A percentile compares a stretch with the other conserved stretches of the same genome.
Conservation (phyloP, 2,113 vertebrate species). For the Sula dactylatra region DNA sequence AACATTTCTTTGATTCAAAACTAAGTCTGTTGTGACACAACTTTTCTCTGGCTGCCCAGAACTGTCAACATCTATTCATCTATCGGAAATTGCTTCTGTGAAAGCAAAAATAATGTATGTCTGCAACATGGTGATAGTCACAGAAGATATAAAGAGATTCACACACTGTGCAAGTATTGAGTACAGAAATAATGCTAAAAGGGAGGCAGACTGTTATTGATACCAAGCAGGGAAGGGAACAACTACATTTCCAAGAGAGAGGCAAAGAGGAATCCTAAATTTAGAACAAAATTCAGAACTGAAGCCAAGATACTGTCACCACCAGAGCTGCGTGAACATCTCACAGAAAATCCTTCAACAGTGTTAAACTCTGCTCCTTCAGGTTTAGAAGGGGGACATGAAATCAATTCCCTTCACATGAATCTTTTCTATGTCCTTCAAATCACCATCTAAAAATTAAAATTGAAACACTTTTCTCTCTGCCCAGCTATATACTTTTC, state of each 20-base stretch:
- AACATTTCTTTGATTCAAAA: neutral
- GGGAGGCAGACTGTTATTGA: slow-evolving; percentile 52
- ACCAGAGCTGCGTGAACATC: slow-evolving; percentile 45
- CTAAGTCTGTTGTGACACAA: neutral
- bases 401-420: neutral
- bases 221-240: slow-evolving; percentile 55
- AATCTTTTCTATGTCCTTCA: neutral
- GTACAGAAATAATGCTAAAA: slow-evolving; percentile 24
- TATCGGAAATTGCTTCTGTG: slow-evolving; percentile 29
- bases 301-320: slow-evolving; percentile 70
- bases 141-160: slow-evolving; percentile 45
- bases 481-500: neutral
- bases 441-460: neutral
- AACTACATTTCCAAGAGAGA: slow-evolving; percentile 60
- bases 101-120: neutral
- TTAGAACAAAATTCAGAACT: slow-evolving; percentile 63
- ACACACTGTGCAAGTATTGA: neutral
- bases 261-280: slow-evolving; percentile 65
- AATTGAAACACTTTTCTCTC: neutral
- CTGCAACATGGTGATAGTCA: slow-evolving; percentile 14
- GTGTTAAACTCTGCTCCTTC: slow-evolving; percentile 13
- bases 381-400: neutral
- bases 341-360: slow-evolving; percentile 59
- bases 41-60: slow-evolving; percentile 1
- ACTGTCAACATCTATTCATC: slow-evolving; percentile 9